These are phyloP conservation scores for Eumaeus atala DNA, from an alignment of 1,140 invertebrate genomes.

Conservation along the genomic window DNA sequence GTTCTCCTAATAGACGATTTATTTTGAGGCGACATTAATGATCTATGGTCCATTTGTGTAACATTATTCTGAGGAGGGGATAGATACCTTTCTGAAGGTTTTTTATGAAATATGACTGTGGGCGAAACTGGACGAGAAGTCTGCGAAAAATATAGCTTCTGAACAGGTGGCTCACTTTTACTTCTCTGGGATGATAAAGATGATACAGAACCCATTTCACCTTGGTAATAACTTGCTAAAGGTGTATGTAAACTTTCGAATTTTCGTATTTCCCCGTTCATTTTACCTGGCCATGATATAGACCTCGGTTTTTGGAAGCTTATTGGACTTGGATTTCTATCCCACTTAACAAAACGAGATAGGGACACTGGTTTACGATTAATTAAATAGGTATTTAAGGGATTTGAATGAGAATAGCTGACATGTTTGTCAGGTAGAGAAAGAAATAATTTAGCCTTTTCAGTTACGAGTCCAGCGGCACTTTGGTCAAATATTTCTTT, in stretches of 20 bases:
- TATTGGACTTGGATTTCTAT: constrained; percentile 66
- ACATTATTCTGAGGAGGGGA: constrained; percentile 28
- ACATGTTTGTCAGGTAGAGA: constrained; percentile 50
- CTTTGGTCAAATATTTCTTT: constrained; percentile 52
- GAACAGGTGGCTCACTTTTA: constrained; percentile 71
- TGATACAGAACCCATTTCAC: constrained; percentile 54
- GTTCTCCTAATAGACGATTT: constrained; percentile 5
- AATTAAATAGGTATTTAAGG: constrained; percentile 77
- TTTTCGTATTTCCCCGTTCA: constrained; percentile 52
- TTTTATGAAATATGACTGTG: constrained; percentile 28
- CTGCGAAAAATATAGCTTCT: constrained; percentile 69
- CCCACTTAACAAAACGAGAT: constrained; percentile 81
- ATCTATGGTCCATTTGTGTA: constrained; percentile 34
- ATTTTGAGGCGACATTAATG: constrained; percentile 40
- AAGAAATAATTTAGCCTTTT: constrained; percentile 79
- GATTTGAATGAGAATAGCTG: constrained; percentile 67
- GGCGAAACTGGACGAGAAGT: constrained; percentile 60
- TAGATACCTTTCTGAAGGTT: constrained; percentile 37
- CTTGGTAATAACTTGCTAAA: constrained; percentile 16
- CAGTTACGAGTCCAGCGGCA: constrained; percentile 71
- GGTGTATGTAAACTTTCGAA: constrained; percentile 56
- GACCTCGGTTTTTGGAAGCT: constrained; percentile 48
- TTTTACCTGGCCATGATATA: constrained; percentile 68
- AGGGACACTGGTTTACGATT: constrained; percentile 82
- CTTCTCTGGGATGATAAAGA: constrained; percentile 66